Percentiles rank a stretch among this genome's conserved stretches.
phyloP scores from a whole-genome alignment of 2,113 vertebrate genomes.

The Ifrita kowaldi region DNA sequence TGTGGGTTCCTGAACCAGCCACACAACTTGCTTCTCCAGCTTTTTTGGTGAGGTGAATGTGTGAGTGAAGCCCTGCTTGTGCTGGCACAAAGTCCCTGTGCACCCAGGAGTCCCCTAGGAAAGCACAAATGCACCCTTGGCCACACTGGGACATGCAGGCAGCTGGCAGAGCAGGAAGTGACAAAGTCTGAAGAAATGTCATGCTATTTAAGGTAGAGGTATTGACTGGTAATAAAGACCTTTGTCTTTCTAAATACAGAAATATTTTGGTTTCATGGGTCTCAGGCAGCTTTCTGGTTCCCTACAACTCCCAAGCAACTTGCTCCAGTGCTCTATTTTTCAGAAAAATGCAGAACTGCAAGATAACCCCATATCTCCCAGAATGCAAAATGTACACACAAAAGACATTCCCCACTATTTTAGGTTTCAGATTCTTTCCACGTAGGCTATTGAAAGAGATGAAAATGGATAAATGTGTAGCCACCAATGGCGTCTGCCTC shows the following conservation, averaged over 20 bases:
- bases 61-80: neutral
- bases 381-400: neutral
- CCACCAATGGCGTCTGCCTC: constrained; percentile 46
- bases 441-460: constrained; percentile 63
- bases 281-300: neutral
- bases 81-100: fast-evolving
- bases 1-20: neutral
- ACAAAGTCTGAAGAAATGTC: neutral
- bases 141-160: neutral
- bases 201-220: neutral
- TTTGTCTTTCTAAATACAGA: neutral
- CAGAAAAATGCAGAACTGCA: neutral
- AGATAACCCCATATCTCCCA: neutral
- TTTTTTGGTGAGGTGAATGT: neutral
- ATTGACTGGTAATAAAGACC: neutral
- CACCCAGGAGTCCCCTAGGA: neutral
- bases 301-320: neutral
- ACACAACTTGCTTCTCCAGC: neutral
- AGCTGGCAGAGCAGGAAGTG: neutral
- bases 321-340: neutral
- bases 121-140: neutral
- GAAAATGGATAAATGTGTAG: constrained; percentile 70
- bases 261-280: neutral
- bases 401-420: constrained; percentile 1
- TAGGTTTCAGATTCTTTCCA: constrained; percentile 50